Conservation (phyloP, 1,140 invertebrate species). For the Tetramorium parvispinum region DNA sequence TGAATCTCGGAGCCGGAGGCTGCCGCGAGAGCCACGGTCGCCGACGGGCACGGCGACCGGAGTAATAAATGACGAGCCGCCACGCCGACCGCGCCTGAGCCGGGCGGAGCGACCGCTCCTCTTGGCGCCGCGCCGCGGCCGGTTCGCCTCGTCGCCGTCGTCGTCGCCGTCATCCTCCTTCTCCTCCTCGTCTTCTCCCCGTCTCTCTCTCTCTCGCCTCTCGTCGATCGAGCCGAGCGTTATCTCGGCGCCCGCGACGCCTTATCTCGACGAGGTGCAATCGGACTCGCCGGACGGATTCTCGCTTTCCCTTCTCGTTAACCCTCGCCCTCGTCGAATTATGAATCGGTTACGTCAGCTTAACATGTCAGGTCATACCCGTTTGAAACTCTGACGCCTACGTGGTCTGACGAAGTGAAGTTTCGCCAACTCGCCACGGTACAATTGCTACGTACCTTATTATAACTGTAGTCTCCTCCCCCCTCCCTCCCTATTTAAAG, state of each 20-base stretch:
- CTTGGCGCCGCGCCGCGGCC: background rate
- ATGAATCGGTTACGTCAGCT: no score
- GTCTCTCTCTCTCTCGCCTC: background rate
- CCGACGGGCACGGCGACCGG: no score
- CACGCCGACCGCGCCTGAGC: background rate
- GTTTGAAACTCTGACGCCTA: no score
- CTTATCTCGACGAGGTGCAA: background rate
- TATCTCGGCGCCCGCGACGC: background rate
- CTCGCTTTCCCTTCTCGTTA: background rate
- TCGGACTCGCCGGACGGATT: background rate
- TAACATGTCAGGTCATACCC: no score
- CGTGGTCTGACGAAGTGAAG: no score
- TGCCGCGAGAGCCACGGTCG: no score
- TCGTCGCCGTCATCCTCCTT: background rate
- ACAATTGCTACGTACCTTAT: no score
- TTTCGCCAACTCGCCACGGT: no score
- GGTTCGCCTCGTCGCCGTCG: background rate
- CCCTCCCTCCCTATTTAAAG: no score
- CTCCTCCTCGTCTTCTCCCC: no score
- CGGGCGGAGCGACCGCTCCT: conserved; percentile 5
- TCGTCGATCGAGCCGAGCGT: background rate
- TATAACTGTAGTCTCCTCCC: no score
- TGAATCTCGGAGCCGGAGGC: no score
- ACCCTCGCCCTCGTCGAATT: background rate
- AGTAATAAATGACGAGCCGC: background rate